These are phyloP conservation scores for Penaeus japonicus DNA, from an alignment of 1,140 invertebrate species.

Conservation along the genomic window DNA sequence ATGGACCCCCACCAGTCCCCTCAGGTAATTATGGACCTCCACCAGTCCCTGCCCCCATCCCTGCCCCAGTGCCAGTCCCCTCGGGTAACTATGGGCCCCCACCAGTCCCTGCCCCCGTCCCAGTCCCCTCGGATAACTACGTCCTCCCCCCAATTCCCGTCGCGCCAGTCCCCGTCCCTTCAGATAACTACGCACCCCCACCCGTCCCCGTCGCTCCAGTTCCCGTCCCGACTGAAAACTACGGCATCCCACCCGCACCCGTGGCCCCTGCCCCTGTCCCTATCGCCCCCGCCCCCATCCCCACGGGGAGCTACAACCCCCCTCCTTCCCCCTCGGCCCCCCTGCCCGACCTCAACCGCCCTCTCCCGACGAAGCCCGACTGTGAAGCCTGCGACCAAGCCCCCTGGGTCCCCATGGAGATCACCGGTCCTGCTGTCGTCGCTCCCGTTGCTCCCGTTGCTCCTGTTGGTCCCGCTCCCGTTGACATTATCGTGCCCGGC, in stretches of 20 bases:
- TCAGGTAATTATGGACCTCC: not conserved
- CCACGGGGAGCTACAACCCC: not conserved
- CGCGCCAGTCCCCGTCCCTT: not conserved
- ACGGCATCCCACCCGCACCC: not conserved
- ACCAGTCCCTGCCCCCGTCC: not conserved
- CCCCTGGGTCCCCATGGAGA: constrained; percentile 14
- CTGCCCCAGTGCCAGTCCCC: not conserved
- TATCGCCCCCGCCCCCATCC: not conserved
- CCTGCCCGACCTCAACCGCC: not conserved
- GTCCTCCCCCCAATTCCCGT: not conserved
- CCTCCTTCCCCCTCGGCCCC: not conserved
- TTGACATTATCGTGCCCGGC: not conserved
- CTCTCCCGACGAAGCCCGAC: constrained; percentile 4
- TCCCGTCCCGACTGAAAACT: not conserved
- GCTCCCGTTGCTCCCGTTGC: not conserved
- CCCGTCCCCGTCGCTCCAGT: not conserved
- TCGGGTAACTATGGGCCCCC: not conserved
- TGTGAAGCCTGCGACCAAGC: constrained; percentile 16
- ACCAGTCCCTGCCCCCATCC: not conserved
- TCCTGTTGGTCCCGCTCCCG: not conserved
- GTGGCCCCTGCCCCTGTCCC: not conserved
- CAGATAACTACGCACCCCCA: not conserved
- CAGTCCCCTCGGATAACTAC: not conserved
- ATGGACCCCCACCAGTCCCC: not conserved
- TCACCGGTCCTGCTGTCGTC: not conserved